A percentile compares a stretch with the other conserved stretches of the same genome.
Conservation (phyloP, 2,797 vertebrate species). For the Myripristis murdjan region DNA sequence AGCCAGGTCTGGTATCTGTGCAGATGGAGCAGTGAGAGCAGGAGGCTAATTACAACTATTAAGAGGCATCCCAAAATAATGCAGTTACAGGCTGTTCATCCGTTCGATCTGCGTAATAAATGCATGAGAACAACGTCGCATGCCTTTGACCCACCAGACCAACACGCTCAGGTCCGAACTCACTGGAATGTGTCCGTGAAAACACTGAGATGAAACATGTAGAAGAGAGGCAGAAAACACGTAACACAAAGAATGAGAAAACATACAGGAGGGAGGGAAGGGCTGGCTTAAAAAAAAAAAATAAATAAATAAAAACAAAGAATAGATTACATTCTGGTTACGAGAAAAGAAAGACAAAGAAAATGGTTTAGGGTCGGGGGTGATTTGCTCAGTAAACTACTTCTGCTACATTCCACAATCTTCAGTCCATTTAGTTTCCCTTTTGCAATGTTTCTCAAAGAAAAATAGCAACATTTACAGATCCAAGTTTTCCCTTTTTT, state of each 20-base stretch:
- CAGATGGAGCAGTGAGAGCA: slow-evolving; percentile 4
- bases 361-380: slow-evolving; percentile 7
- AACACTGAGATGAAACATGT: slow-evolving; percentile 26
- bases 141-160: slow-evolving; percentile 46
- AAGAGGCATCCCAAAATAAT: neutral
- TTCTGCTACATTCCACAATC: slow-evolving; percentile 62
- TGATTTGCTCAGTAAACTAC: slow-evolving; percentile 29
- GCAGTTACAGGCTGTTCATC: slow-evolving; percentile 7
- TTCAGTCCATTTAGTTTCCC: neutral
- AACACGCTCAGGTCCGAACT: slow-evolving; percentile 49
- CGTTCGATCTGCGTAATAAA: slow-evolving; percentile 18
- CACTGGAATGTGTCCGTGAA: slow-evolving; percentile 60
- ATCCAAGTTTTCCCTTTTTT: slow-evolving; percentile 11
- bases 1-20: slow-evolving; percentile 26
- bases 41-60: neutral
- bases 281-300: slow-evolving; percentile 8
- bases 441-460: slow-evolving; percentile 18
- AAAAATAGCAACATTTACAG: slow-evolving; percentile 36
- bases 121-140: slow-evolving; percentile 33
- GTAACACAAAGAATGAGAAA: slow-evolving; percentile 5
- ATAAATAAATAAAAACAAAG: no score
- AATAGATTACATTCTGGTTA: neutral
- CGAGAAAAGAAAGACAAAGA: slow-evolving; percentile 27
- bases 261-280: slow-evolving; percentile 16
- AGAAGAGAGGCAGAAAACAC: slow-evolving; percentile 18